Base-by-base conservation (phyloP, 2,113 vertebrate species). In the Mirza zaza region DNA sequence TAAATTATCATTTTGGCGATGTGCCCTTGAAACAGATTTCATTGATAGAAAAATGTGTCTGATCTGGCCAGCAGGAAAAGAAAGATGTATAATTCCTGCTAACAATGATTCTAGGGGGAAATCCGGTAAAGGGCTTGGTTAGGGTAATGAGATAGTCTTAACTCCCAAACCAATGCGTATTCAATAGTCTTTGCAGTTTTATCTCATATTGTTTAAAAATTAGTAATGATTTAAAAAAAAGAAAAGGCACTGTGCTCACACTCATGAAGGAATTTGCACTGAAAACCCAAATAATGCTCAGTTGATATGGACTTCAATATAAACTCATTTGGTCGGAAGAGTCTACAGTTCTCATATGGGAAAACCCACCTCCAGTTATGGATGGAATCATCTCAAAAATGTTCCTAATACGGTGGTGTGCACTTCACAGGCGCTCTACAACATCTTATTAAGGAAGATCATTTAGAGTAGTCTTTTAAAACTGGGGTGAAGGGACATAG, bases 1-100 rank as follows among this genome's bases (percentile, higher is more conserved):
- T 80, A 96, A 98, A 98, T 98, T 98, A 98, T 98, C 96, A 95
- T 98, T 97, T 98, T 98, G 98, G 98, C 98, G 97, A 97, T 87
- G 45, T 98, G 98, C 98, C 98, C 97, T 97, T 88, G 89, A 98
- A 97, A 97, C 98, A 98, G 97, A 97, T 96, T 99, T 98, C 97
- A 98, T 32, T 98, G 98, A 97, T 97, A 97, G 14, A 97, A 98
- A 98, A 98, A 97, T 96, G 93, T 89, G 94, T 95, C 97, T 97
- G 75, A 97, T 98, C 68, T 97, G 98, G 94, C 97, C 97, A 98
- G 98, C 65, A 97, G 89, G 89, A 98, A 97, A 96, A 98, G 90
- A 96, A 91, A 95, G 65, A 91, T 1, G 0, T 14, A 57, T 96
- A 97, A 97, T 97, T 34, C 93, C 86, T 97, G 82, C 90, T 94